Base-by-base conservation (phyloP, 2,113 vertebrate species). In the Puma concolor region DNA sequence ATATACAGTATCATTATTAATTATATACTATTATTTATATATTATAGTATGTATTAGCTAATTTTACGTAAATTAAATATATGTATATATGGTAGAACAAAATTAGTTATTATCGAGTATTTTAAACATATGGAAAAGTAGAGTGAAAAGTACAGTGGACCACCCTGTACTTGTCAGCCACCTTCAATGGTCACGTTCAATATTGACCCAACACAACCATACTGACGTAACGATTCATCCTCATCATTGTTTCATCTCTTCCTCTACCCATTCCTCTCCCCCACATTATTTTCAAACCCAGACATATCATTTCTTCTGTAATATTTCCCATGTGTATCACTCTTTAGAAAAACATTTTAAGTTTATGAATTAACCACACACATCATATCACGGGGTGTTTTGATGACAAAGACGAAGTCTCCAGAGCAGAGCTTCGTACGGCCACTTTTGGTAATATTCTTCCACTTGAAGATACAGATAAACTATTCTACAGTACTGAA, bases 281-380 rank as follows among this genome's bases (percentile, higher is more conserved):
- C 1, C 33, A 57, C 16, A 64, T 91, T 93, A 81, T 95, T 87
- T 72, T 82, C 36, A 77, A 77, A 25, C 27, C 21, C 2, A 81
- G 21, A 69, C 7, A 52, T 77, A 94, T n/a, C 9, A 74, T 64
- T 86, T 94, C 41, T 92, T 90, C 81, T 71, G 2, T 93, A 88
- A 52, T 94, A 54, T 82, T 79, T 91, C 83, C 31, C 77, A 25
- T 41, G 52, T 60, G 8, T 41, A 14, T 80, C 16, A 66, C 19
- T 54, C 19, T 90, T 96, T 52, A 71, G 29, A 80, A 80, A 90
- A 94, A 41, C 27, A 91, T 52, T 85, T 96, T 74, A n/a, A 92
- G 31, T 25, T 63, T 80, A 69, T 1, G 5, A 48, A 6, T 31
- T 94, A 60, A 80, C 54, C 69, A n/a, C 31, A 96, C 13, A 93